Evolutionary conservation across 2,113 vertebrate genomes (phyloP).

Genomic region (Eudorcas thomsonii): DNA sequence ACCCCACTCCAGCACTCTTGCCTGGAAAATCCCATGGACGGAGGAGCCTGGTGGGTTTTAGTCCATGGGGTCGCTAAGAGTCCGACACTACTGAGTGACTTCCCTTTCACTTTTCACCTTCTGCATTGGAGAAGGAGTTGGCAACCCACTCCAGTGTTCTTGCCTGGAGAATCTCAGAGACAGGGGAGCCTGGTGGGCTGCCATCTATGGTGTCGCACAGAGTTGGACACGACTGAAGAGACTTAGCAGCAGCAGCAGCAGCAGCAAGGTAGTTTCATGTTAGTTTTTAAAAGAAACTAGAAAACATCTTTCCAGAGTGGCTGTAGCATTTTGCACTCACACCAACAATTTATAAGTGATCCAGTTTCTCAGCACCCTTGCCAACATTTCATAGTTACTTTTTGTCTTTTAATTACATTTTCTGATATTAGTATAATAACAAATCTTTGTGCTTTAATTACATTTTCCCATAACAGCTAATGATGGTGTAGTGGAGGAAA

Average conservation of each 20-base stretch:
- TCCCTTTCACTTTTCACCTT: too few relatives aligned
- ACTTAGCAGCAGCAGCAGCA: too few relatives aligned
- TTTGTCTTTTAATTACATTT: not conserved
- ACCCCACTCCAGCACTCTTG: too few relatives aligned
- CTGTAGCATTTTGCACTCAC: not conserved
- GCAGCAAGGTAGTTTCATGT: not conserved
- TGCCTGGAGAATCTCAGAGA: too few relatives aligned
- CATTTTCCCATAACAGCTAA: not conserved
- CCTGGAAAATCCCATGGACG: too few relatives aligned
- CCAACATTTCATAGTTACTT: not conserved
- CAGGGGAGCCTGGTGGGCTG: too few relatives aligned
- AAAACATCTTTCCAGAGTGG: not conserved
- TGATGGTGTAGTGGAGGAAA: not conserved
- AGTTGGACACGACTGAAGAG: accelerated
- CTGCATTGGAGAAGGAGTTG: too few relatives aligned
- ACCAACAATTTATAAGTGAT: not conserved
- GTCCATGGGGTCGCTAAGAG: too few relatives aligned
- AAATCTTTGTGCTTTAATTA: not conserved
- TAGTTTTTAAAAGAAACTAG: not conserved
- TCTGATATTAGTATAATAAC: not conserved
- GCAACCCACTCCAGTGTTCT: too few relatives aligned
- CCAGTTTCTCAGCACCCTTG: not conserved
- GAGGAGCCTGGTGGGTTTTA: too few relatives aligned
- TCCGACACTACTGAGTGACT: accelerated
- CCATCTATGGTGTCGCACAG: too few relatives aligned